Conservation (phyloP, 2,888 invertebrate species). For the Conops quadrifasciatus region DNA sequence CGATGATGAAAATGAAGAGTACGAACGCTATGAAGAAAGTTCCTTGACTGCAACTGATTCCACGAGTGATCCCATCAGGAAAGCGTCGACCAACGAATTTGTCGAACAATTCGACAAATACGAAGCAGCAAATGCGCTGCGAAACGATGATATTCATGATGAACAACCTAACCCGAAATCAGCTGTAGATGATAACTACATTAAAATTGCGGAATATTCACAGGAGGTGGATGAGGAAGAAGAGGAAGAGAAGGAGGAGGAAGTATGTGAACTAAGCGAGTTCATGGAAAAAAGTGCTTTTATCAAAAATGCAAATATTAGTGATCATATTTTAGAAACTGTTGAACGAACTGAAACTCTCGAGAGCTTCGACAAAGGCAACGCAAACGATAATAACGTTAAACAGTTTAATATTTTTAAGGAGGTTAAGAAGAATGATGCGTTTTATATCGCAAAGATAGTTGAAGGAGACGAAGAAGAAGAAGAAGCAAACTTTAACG, state of each 20-base stretch:
- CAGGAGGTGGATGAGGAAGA: slow-evolving; percentile 28
- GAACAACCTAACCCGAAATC: slow-evolving; percentile 12
- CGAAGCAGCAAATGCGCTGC: slow-evolving; percentile 17
- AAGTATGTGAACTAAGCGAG: slow-evolving; percentile 15
- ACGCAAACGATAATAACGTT: slow-evolving; percentile 34
- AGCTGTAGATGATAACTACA: slow-evolving; percentile 11
- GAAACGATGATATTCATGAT: slow-evolving; percentile 17
- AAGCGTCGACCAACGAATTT: slow-evolving; percentile 1
- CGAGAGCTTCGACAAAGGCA: slow-evolving; percentile 39
- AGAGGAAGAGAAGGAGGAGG: slow-evolving; percentile 28
- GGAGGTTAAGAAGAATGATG: slow-evolving; percentile 8
- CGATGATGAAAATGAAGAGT: slow-evolving; percentile 27
- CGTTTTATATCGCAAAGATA: neutral
- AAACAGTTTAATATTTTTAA: slow-evolving; percentile 24
- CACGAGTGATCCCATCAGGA: slow-evolving; percentile 30
- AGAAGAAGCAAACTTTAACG: slow-evolving; percentile 7
- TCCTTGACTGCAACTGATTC: slow-evolving; percentile 32
- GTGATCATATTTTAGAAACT: slow-evolving; percentile 33
- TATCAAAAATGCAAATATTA: slow-evolving; percentile 33
- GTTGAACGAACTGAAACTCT: slow-evolving; percentile 24
- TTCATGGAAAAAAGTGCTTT: slow-evolving; percentile 33
- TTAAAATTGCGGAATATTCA: neutral
- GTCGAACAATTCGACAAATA: slow-evolving; percentile 16
- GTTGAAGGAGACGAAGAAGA: neutral
- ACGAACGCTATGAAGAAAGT: slow-evolving; percentile 35